Evolutionary conservation across 2,888 invertebrate species (phyloP).

Genomic region (Tachina lurida): DNA sequence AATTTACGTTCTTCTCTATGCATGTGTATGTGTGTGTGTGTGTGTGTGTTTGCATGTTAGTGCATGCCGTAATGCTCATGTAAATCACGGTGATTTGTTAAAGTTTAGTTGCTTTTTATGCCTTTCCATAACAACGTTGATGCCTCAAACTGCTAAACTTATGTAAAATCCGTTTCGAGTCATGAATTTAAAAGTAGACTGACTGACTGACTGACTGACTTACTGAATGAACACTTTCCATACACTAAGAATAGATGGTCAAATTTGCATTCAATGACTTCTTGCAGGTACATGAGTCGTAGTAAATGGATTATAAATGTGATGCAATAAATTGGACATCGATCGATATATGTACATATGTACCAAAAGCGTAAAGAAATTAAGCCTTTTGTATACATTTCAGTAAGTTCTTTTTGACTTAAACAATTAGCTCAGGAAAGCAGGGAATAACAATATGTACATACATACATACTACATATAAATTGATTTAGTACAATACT

Average conservation of each 20-base stretch:
- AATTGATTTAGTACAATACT: too few relatives aligned
- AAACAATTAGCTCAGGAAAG: not conserved
- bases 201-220: not conserved
- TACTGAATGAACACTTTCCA: not conserved
- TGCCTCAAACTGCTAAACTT: constrained; percentile 19
- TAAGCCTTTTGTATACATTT: not conserved
- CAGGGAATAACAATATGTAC: not conserved
- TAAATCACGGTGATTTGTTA: constrained; percentile 64
- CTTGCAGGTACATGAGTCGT: not conserved
- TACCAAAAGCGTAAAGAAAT: not conserved
- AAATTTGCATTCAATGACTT: not conserved
- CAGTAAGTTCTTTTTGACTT: not conserved
- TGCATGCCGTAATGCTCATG: constrained; percentile 24
- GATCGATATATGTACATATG: not conserved
- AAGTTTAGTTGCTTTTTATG: constrained; percentile 55
- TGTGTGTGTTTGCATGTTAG: not conserved
- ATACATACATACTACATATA: too few relatives aligned
- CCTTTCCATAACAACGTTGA: constrained; percentile 25
- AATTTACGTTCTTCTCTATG: not conserved
- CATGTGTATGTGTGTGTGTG: not conserved
- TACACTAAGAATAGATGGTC: not conserved
- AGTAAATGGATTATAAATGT: not conserved
- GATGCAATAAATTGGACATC: not conserved
- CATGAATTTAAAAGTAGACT: constrained; percentile 38
- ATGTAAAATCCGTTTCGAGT: constrained; percentile 22